Percentiles rank a stretch among this genome's conserved stretches.
Evolutionary conservation across 2,888 invertebrate species (phyloP).

Genomic region (Gari tellinella): DNA sequence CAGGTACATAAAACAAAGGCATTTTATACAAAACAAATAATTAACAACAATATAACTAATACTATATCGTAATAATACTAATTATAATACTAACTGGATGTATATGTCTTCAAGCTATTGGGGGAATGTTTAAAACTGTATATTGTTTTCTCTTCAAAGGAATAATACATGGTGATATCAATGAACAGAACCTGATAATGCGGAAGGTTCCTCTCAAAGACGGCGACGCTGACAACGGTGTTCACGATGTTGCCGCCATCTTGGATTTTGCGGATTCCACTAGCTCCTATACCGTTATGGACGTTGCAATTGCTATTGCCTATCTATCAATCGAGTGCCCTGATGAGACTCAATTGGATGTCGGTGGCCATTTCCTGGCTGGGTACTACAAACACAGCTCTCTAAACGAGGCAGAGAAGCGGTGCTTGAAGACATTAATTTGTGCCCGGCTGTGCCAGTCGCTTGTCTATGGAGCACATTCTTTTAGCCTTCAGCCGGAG

Average conservation of each 20-base stretch:
- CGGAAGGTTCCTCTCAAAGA: constrained; percentile 78
- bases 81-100: too few species aligned
- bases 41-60: too few species aligned
- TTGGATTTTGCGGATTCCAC: constrained; percentile 93
- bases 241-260: constrained; percentile 88
- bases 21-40: too few species aligned
- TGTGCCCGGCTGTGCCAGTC: constrained; percentile 93
- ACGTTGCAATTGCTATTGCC: constrained; percentile 91
- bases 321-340: constrained; percentile 91
- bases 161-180: constrained; percentile 95
- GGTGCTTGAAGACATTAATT: constrained; percentile 89
- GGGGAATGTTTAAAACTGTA: too few species aligned
- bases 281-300: constrained; percentile 90
- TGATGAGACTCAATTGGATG: constrained; percentile 84
- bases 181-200: constrained; percentile 94
- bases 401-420: constrained; percentile 88
- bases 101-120: too few species aligned
- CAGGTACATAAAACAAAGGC: too few species aligned
- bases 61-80: too few species aligned
- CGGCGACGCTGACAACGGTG: constrained; percentile 70
- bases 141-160: constrained; percentile 75
- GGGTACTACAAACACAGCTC: constrained; percentile 90
- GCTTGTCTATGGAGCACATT: constrained; percentile 92
- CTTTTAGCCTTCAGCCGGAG: constrained; percentile 89
- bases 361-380: constrained; percentile 88